A percentile compares a stretch with the other conserved stretches of the same genome.
Conservation (phyloP, 2,113 vertebrate species). For the Isurus oxyrinchus region DNA sequence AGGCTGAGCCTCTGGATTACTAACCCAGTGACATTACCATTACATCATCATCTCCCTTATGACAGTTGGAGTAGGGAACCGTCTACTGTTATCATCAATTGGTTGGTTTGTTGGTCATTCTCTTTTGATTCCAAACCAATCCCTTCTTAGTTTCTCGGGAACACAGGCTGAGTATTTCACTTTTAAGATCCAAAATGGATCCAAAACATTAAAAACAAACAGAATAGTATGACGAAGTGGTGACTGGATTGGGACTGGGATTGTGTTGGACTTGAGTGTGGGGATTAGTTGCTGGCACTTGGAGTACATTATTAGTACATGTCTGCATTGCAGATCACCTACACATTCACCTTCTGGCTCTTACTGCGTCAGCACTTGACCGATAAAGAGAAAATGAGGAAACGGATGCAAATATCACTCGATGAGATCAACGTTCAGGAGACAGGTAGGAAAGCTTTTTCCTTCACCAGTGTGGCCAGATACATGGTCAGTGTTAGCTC, state of each 20-base stretch:
- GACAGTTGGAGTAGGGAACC: not conserved
- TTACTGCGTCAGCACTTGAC: constrained; percentile 62
- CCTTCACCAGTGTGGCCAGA: not conserved
- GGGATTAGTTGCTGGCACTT: not conserved
- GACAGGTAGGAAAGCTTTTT: constrained; percentile 24
- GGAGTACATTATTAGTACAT: not conserved
- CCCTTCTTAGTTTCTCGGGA: not conserved
- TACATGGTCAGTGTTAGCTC: not conserved
- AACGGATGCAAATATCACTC: constrained; percentile 45
- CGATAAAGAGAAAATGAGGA: constrained; percentile 50
- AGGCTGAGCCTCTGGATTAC: too few relatives aligned
- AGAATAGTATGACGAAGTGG: not conserved
- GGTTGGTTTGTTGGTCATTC: not conserved
- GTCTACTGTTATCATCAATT: not conserved
- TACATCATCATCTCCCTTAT: too few relatives aligned
- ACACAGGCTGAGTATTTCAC: not conserved
- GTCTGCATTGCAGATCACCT: constrained; percentile 55
- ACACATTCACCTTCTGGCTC: constrained; percentile 60
- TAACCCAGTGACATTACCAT: too few relatives aligned
- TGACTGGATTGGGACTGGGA: not conserved
- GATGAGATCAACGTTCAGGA: constrained; percentile 48
- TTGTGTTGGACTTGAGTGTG: not conserved
- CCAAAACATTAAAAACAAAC: not conserved
- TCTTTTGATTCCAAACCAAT: not conserved
- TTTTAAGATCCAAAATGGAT: not conserved